Base-by-base conservation (phyloP, 2,797 vertebrate genomes). In the Peromyscus aztecus region DNA sequence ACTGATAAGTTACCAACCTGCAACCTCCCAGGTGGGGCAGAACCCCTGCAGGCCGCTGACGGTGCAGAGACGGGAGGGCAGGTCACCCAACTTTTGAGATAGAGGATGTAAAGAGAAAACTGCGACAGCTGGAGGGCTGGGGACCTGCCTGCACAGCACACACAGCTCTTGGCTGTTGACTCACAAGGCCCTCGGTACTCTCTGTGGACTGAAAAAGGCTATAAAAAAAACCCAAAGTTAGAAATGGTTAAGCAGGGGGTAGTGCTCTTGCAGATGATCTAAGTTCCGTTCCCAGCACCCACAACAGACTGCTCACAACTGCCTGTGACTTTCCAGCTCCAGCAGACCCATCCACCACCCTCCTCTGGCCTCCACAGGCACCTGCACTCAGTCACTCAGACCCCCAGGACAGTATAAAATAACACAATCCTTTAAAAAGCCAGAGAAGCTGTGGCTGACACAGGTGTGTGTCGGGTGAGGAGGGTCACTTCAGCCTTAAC, bases 1-100 rank as follows among this genome's bases (percentile, higher is more conserved):
- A 92, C 97, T 95, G 95, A 98, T 89, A 94, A 86, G 96, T 97
- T 96, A 93, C 96, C 96, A 92, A 95, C 91, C 97, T 78, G 59
- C 95, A 97, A 90, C 95, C 21, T 57, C 83, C 61, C 40, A 78
- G 80, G 78, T 69, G 21, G 83, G 95, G 94, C 96, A 6, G 13
- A 75, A 31, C 71, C 77, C 19, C 14, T 16, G 11, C 17, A n/a
- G 55, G n/a, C 40, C 10, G 31, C 23, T 12, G 43, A 90, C 43
- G 78, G 81, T 0, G 1, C 19, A 73, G 77, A 69, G 77, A 31
- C 5, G 37, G 55, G 55, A 34, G 40, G 49, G 16, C 14, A 27
- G n/a, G 34, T 59, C 3, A 1, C 43, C 37, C 4, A 2, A 61
- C 46, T 59, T 92, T n/a, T 13, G 14, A 23, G 17, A 24, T 65